A percentile compares a stretch with the other conserved stretches of the same genome.
Evolutionary conservation across 2,113 vertebrate species (phyloP).

Genomic region (Lonchura striata): DNA sequence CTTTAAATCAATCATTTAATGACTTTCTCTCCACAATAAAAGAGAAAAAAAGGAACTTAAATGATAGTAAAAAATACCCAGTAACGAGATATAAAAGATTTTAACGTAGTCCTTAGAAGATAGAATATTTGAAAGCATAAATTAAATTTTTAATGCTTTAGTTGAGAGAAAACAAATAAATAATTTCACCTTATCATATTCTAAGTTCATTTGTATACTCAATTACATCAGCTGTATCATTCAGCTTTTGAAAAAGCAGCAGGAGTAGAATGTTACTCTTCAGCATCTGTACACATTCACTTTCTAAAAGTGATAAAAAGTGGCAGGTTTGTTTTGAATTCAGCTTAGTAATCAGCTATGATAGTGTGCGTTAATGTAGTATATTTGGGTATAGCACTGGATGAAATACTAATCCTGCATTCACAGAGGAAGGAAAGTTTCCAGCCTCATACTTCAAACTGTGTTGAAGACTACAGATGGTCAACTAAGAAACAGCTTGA

Average conservation of each 20-base stretch:
- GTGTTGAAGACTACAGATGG: background rate
- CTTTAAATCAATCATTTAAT: background rate
- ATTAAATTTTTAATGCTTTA: background rate
- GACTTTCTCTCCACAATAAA: background rate
- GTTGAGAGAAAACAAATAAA: background rate
- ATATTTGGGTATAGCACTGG: background rate
- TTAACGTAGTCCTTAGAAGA: background rate
- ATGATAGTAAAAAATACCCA: background rate
- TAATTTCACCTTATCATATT: background rate
- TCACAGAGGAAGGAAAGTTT: background rate
- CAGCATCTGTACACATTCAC: background rate
- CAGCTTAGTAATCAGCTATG: background rate
- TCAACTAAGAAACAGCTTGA: background rate
- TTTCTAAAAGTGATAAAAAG: background rate
- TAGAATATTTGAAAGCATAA: background rate
- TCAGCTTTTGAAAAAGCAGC: background rate
- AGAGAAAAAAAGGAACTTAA: background rate
- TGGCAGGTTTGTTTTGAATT: background rate
- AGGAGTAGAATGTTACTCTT: background rate
- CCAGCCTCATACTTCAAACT: background rate
- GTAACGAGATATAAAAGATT: background rate
- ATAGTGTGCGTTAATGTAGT: background rate
- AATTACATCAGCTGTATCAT: background rate
- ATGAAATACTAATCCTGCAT: background rate
- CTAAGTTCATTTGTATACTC: background rate